Base-by-base conservation (phyloP, 2,113 vertebrate species). In the Perca schrenkii region DNA sequence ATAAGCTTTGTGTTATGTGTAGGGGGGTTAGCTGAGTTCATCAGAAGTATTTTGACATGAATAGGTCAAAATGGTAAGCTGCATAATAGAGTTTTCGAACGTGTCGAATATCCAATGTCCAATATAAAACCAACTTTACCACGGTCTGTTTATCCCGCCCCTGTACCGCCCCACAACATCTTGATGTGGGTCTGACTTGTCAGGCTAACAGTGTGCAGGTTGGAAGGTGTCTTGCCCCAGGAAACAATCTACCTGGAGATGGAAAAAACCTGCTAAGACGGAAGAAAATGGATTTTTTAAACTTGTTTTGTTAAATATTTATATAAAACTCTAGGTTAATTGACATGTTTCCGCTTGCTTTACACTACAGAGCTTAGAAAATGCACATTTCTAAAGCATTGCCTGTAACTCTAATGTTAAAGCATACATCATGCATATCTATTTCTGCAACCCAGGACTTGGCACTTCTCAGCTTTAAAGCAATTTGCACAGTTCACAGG, bases 401-500 rank as follows among this genome's bases (percentile, higher is more conserved):
- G 31, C 28, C 28, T 28, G 2, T 28, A 25, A 31, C 17, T 3
- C 17, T 28, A 17, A 34, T 50, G 19, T 50, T 4, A 40, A 21
- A 65, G n/a, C 50, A 15, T 15, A 46, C 6, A 2, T 14, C 17
- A 2, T 8, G 0, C 12, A 1, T n/a, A 19, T 19, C 19, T 25
- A 36, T 65, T 36, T 47, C 17, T 34, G n/a, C 21, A 65, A 28
- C 25, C 19, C 6, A 4, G 21, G 6, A 52, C 3, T 3, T 65
- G 31, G 40, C 25, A 14, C 14, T 6, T 56, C 40, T 73, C 46
- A 66, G 79, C 46, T 74, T 74, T 22, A 54, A 54, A 73, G 43
- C 10, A n/a, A 54, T 68, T 68, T 57, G 64, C 66, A 63, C 36
- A 31, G 15, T 82, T 82, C 64, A 76, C 64, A 50, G 52, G 22